Base-by-base conservation (phyloP, 2,888 invertebrate species). In the Orgyia antiqua region DNA sequence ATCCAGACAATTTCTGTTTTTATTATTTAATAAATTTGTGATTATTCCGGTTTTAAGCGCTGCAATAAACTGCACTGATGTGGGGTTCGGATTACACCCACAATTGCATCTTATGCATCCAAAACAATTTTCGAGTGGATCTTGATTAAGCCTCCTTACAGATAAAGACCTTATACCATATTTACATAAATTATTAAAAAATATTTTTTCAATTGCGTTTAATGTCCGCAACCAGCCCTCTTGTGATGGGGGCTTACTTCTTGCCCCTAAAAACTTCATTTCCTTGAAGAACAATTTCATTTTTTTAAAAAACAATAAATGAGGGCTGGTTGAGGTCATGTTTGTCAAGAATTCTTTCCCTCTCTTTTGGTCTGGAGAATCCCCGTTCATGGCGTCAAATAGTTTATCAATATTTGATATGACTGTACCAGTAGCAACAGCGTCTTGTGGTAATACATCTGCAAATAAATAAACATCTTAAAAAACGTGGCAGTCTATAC, bases 191-290 rank as follows among this genome's bases (percentile, higher is more conserved):
- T n/a, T n/a, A 21, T 10, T 21, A 3, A 3, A 4, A 10, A 8
- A 21, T 0, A 2, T 13, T 20, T 15, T 26, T 24, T 47, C 42
- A 10, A 53, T 28, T 0, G 28, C 54, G 35, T 48, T 51, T 0
- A 51, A 9, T 2, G 54, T 51, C 39, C 42, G 39, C 18, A 52
- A 33, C 53, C 51, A 52, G 2, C 51, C 49, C 15, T 47, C 40
- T 42, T 43, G 31, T 7, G 48, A 57, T 23, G 51, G 45, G 5
- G 47, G 56, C 5, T 24, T 29, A 2, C 33, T 10, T 12, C 12
- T 28, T 13, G 31, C 25, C 3, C 44, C 46, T 17, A 54, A 10
- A 34, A 45, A 51, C 17, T 44, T 33, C 10, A 24, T 9, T 0
- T 1, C 17, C 10, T 2, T 19, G 40, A 30, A 33, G 40, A 43